phyloP scores from a whole-genome alignment of 2,113 vertebrate species.

The Uropsilus gracilis region DNA sequence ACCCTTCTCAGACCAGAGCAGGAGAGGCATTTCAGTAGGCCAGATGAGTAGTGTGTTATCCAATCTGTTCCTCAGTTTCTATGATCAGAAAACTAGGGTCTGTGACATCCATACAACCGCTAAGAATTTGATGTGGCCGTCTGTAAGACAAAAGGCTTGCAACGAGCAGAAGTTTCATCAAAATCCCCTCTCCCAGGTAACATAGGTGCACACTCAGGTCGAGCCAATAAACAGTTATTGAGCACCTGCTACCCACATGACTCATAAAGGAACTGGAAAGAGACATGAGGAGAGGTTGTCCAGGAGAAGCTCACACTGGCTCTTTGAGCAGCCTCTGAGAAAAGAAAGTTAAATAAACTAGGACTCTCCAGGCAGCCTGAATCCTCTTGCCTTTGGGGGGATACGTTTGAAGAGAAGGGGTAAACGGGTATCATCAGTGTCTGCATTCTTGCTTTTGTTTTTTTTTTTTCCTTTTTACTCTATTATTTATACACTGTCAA shows the following conservation, averaged over 20 bases:
- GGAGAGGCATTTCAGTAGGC: background rate
- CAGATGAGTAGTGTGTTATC: background rate
- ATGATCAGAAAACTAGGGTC: background rate
- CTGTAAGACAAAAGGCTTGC: background rate
- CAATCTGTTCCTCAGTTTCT: background rate
- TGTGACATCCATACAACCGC: background rate
- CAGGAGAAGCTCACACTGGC: background rate
- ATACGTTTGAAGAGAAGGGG: background rate
- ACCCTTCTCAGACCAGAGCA: background rate
- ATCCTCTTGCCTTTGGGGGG: background rate
- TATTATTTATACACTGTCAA: background rate
- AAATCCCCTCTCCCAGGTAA: background rate
- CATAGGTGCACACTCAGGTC: background rate
- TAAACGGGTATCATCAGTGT: background rate
- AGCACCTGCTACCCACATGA: background rate
- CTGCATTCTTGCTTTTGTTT: too few relatives aligned
- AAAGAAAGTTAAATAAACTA: background rate
- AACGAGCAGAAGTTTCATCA: background rate
- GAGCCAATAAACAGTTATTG: background rate
- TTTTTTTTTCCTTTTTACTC: background rate
- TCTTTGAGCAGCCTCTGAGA: background rate
- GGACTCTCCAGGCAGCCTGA: background rate
- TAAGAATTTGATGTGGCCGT: background rate
- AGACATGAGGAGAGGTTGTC: background rate
- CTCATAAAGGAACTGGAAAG: background rate